Evolutionary conservation across 2,888 invertebrate species (phyloP).

Genomic region (Mellilla xanthometata): DNA sequence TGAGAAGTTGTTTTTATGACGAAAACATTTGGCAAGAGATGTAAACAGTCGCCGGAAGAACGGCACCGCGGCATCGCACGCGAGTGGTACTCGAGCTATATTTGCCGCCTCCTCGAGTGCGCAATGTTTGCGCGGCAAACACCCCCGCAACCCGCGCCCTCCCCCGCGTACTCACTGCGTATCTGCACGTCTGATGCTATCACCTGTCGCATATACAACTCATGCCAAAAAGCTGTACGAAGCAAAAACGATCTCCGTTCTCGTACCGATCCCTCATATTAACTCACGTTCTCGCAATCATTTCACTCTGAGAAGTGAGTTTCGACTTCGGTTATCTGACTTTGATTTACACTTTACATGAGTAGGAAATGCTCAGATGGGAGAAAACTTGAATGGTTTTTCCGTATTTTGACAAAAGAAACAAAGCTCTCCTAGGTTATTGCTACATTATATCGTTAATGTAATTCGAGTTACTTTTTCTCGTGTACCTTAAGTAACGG

Average conservation of each 20-base stretch:
- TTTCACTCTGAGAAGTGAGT: constrained; percentile 2
- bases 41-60: no score
- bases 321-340: constrained; percentile 8
- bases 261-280: constrained; percentile 12
- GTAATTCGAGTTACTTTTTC: no score
- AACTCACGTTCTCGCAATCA: constrained; percentile 13
- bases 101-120: constrained; percentile 64
- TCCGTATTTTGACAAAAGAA: no score
- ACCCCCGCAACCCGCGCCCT: no score
- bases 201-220: constrained; percentile 35
- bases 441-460: no score
- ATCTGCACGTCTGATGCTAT: constrained; percentile 25
- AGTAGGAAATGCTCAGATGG: background rate
- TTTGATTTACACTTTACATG: constrained; percentile 6
- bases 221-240: constrained; percentile 18
- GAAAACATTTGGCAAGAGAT: constrained; percentile 51
- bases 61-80: constrained; percentile 47
- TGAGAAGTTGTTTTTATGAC: constrained; percentile 38
- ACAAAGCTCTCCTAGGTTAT: no score
- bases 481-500: no score
- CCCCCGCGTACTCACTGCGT: no score
- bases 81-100: constrained; percentile 64
- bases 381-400: no score
- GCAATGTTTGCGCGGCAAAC: constrained; percentile 68
- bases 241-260: constrained; percentile 15